Evolutionary conservation across 1,140 invertebrate species (phyloP).

Genomic region (Elymnias hypermnestra): DNA sequence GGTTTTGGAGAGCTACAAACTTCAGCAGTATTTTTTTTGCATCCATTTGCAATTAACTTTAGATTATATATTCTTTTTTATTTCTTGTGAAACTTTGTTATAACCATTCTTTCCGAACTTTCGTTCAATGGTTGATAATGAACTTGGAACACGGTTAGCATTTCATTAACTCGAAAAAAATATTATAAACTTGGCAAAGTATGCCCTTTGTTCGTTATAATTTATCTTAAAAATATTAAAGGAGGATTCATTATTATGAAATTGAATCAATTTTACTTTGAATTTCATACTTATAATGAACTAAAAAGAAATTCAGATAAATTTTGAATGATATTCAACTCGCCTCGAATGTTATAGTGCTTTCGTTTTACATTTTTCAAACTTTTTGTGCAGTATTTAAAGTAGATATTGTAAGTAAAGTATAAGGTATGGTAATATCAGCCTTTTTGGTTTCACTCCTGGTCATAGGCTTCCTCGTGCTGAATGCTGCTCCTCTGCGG

Average conservation of each 20-base stretch:
- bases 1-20: neutral
- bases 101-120: conserved; percentile 7
- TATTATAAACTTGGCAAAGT: neutral
- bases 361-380: no score
- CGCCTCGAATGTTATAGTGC: no score
- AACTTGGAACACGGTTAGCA: conserved; percentile 11
- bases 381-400: no score
- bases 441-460: no score
- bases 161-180: conserved; percentile 1
- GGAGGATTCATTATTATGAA: neutral
- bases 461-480: no score
- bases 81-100: conserved; percentile 7
- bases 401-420: no score
- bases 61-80: conserved; percentile 10
- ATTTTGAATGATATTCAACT: no score
- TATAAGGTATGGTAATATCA: no score
- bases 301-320: no score
- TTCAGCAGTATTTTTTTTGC: neutral
- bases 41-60: conserved; percentile 10
- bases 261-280: neutral
- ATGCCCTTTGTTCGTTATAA: neutral
- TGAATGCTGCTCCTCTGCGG: no score
- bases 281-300: no score
- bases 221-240: neutral
- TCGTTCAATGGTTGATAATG: conserved; percentile 8